These are phyloP conservation scores for Noctuana brunneofusca DNA, from an alignment of 2,888 invertebrate species.

Conservation along the genomic window DNA sequence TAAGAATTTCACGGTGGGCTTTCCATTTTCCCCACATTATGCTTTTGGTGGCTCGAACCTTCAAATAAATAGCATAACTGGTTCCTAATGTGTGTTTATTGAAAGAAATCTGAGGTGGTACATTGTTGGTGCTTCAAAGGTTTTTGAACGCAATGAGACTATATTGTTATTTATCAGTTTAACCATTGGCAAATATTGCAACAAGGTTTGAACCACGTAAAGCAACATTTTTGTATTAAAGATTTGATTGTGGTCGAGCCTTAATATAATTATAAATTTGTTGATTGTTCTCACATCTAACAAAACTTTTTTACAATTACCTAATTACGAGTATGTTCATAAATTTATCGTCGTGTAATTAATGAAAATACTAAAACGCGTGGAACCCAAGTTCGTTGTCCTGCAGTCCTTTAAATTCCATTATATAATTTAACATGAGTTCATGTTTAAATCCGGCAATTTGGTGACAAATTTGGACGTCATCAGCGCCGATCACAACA, in stretches of 20 bases:
- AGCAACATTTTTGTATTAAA: too few species aligned
- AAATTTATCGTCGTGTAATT: too few species aligned
- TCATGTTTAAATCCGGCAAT: conserved; percentile 21
- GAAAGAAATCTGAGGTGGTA: conserved; percentile 12
- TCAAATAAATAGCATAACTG: conserved; percentile 31
- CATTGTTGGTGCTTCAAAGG: background rate
- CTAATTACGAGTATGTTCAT: too few species aligned
- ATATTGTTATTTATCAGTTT: too few species aligned
- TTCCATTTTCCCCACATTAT: conserved; percentile 40
- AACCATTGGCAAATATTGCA: too few species aligned
- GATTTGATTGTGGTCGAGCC: too few species aligned
- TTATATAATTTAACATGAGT: conserved; percentile 11
- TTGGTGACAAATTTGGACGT: conserved; percentile 6
- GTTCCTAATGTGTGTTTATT: conserved; percentile 35
- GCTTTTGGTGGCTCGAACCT: conserved; percentile 31
- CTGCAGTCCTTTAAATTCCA: conserved; percentile 11
- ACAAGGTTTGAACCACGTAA: too few species aligned
- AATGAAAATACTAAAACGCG: background rate
- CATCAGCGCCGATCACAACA: conserved; percentile 3
- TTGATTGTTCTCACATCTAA: too few species aligned
- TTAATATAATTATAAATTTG: too few species aligned
- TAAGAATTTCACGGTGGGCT: conserved; percentile 40
- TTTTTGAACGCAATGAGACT: too few species aligned
- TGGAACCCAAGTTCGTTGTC: conserved; percentile 10
- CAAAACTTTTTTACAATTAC: too few species aligned